Evolutionary conservation across 2,113 vertebrate species (phyloP), one percentile per base, ranked within the genome.

Genomic region (Sturnira hondurensis): DNA sequence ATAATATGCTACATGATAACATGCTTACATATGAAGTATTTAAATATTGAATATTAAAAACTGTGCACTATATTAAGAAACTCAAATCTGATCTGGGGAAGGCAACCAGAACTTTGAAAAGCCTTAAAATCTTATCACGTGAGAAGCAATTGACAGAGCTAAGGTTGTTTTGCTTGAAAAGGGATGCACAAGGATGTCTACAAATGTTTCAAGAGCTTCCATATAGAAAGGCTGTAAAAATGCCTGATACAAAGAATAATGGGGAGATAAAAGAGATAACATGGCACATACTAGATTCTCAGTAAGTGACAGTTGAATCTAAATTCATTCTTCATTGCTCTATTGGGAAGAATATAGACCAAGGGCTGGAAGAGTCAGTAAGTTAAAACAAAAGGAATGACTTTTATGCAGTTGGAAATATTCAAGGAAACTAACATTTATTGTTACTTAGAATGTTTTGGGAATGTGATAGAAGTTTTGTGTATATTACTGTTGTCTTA

Each of bases 1-100:
- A 28, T 80, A 89, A 87, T 63, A 71, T 12, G 22, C 17, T 93
- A 41, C 33, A 58, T 88, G 36, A 52, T n/a, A 77, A n/a, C 28
- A 41, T 89, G 17, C 24, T 86, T 68, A 94, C 56, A 86, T 81
- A 70, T 7, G 7, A 41, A 52, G 5, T 77, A 82, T 54, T 61
- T 86, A 91, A 61, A 94, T 92, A 74, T 65, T 95, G 22, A 96
- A 88, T 96, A 78, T 61, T 41, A 95, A 4, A 17, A 92, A 68
- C 6, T 38, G 20, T 74, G 7, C 31, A 65, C 4, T 65, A 73
- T 19, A 6, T 71, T 36, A 87, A 33, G 24, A 96, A 93, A 67
- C 5, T 94, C 17, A 12, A 84, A 89, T 88, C 81, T n/a, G 24
- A 50, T 56, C 20, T 71, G 17, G 14, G 4, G 5, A 87, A 87